Base-by-base conservation (phyloP, 2,797 vertebrate species). In the Emydoidea blandingii region DNA sequence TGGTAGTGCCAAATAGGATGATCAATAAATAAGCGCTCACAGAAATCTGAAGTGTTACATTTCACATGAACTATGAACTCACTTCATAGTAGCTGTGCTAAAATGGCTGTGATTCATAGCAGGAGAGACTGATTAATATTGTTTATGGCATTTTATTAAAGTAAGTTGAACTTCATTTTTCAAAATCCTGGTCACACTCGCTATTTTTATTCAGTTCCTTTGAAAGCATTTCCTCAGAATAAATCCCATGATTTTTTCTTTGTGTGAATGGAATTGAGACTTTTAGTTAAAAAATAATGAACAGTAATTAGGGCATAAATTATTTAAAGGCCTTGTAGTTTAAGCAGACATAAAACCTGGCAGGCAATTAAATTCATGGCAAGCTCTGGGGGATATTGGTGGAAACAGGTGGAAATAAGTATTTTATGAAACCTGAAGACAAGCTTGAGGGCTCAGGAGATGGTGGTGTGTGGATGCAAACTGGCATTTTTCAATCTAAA, bases 231-330 rank as follows among this genome's bases (percentile, higher is more conserved):
- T 95, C 88, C 92, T 93, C 57, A 86, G 74, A 80, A 91, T 72
- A 21, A 65, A 96, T 93, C 91, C 49, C 57, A 86, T 80, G 89
- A 89, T 79, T 92, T 97, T 91, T 88, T 96, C 94, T 93, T 90
- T 81, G 87, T 95, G 85, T 91, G 95, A 97, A 97, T 56, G 65
- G 84, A 97, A 98, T 84, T 85, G 92, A 97, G 92, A 95, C 85
- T 96, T 93, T 97, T 94, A 89, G 84, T 97, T 97, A 97, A 97
- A 97, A 98, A 98, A 96, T 97, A 93, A 98, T 98, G 97, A 97
- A 94, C 92, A 96, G 91, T 98, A 98, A 98, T 98, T 98, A 98
- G 93, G 89, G 91, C 84, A 98, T 98, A 98, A 98, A 98, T 98
- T 98, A 98, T 98, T 98, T 96, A 97, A 95, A 97, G 90, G 92